Percentiles rank a stretch among this genome's conserved stretches.
phyloP scores from a whole-genome alignment of 1,140 invertebrate species.

The Calliphora vicina region DNA sequence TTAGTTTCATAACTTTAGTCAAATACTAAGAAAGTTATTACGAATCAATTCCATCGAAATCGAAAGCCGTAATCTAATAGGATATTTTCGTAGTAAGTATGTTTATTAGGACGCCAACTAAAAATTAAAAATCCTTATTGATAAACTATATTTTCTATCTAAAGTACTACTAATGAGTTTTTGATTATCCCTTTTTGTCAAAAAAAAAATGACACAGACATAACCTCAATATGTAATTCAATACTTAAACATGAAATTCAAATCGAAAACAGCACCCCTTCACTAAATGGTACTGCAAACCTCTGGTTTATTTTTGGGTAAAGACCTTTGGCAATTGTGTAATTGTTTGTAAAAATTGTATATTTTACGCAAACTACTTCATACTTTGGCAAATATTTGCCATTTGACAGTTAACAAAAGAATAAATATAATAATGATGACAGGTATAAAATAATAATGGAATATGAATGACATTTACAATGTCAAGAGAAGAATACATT shows the following conservation, averaged over 20 bases:
- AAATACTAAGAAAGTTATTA: too few relatives aligned
- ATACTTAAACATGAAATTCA: neutral
- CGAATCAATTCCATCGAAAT: too few relatives aligned
- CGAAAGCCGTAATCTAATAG: too few relatives aligned
- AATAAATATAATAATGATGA: neutral
- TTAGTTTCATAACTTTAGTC: too few relatives aligned
- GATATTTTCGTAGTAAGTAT: too few relatives aligned
- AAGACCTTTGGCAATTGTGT: conserved; percentile 8
- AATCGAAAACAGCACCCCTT: neutral
- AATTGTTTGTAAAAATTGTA: neutral
- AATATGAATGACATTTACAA: neutral
- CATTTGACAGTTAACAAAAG: conserved; percentile 11
- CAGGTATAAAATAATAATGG: neutral
- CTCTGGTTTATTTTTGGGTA: neutral
- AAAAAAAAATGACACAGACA: neutral
- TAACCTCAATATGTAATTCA: neutral
- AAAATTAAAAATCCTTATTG: too few relatives aligned
- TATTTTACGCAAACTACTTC: conserved; percentile 8
- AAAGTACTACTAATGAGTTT: neutral
- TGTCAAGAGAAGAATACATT: neutral
- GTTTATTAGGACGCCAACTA: too few relatives aligned
- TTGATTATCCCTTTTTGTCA: neutral
- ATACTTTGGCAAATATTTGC: neutral
- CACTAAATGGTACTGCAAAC: neutral
- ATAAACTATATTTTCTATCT: neutral